Evolutionary conservation across 2,113 vertebrate genomes (phyloP), one percentile per base, ranked within the genome.

Genomic region (Tachysurus fulvidraco): DNA sequence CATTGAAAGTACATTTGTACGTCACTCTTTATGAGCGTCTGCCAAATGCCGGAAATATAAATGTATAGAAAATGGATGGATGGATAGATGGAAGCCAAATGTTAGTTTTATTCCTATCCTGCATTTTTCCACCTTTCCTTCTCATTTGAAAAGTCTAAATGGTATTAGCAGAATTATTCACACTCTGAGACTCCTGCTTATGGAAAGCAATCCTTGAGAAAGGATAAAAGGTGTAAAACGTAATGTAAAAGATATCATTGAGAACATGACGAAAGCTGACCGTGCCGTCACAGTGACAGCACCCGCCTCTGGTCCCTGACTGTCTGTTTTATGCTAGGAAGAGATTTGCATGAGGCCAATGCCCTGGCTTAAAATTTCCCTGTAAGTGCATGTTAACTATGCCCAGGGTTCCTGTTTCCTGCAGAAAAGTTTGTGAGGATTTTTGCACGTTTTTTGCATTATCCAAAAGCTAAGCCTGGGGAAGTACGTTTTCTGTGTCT

Each of bases 291-390:
- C 9, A 11, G 19, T 23, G 71, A 21, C 23, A 25, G 44, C 30
- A 54, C 30, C 3, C 13, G 9, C 62, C 28, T 52, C 19, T 69
- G 62, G 80, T 28, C 21, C 16, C 28, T 44, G 21, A 14, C 44
- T 65, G 71, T 54, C 23, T 78, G 69, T 19, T 19, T 3, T 77
- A n/a, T 41, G 44, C 28, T 62, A 65, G 86, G 80, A 83, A 76
- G 46, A 46, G 21, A 83, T 87, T 87, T 87, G 86, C 86, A 87
- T 87, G 50, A 67, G 59, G 71, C 73, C 50, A 83, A 67, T 21
- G 65, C 60, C 67, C 71, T 41, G 44, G 71, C 81, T 81, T 83
- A 17, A 60, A 65, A 83, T 87, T 87, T 87, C 69, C 86, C 44
- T 87, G 81, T 44, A 78, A 86, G 62, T 1, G 50, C 69, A 55